Conservation (phyloP, 2,888 invertebrate species). For the Pantelozetes paolii region DNA sequence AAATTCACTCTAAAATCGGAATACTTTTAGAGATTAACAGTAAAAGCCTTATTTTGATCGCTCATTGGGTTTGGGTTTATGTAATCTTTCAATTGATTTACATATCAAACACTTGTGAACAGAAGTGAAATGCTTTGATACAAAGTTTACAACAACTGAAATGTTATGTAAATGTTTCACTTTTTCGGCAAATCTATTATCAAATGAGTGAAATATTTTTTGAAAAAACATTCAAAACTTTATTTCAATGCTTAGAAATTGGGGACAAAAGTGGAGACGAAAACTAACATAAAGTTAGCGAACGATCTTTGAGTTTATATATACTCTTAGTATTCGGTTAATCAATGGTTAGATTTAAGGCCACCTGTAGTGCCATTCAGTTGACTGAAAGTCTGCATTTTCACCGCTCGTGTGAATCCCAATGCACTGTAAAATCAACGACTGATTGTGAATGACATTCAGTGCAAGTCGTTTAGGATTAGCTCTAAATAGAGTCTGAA, state of each 20-base stretch:
- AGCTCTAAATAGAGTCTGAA: neutral
- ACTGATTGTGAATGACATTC: neutral
- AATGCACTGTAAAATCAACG: neutral
- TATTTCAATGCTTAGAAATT: neutral
- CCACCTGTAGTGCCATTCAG: conserved; percentile 33
- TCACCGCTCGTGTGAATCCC: conserved; percentile 30
- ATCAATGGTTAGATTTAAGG: conserved; percentile 24
- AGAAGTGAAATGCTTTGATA: neutral
- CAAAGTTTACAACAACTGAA: neutral
- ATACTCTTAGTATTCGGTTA: neutral
- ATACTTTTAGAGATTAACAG: too few species aligned
- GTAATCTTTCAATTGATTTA: neutral
- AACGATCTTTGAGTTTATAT: neutral
- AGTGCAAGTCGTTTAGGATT: conserved; percentile 14
- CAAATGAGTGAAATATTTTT: neutral
- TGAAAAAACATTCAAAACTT: neutral
- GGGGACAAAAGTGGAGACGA: neutral
- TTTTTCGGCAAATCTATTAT: neutral
- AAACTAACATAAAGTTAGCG: conserved; percentile 1
- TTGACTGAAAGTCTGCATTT: neutral
- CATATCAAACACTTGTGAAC: neutral
- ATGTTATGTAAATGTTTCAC: conserved; percentile 28
- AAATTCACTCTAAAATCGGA: too few species aligned
- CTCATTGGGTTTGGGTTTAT: too few species aligned
- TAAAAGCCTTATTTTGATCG: too few species aligned